Base-by-base conservation (phyloP, 2,797 vertebrate genomes). In the Botia kubotai region DNA sequence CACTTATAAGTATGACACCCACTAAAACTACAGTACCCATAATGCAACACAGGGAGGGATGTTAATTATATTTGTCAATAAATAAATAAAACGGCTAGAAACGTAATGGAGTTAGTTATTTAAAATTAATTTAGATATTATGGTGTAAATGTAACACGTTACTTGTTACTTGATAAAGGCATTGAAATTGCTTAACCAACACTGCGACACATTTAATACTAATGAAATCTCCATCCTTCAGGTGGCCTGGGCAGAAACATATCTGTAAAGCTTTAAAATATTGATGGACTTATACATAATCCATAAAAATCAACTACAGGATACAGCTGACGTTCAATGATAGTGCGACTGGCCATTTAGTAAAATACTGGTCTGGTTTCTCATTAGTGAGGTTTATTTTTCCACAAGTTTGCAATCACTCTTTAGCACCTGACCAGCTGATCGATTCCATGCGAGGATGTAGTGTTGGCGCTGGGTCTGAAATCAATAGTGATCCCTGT, bases 391-490 rank as follows among this genome's bases (percentile, higher is more conserved):
- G 50, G 70, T 66, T 74, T 66, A 77, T 72, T 50, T 52, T 83
- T 77, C 63, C 17, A 39, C 63, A 66, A 39, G 29, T 66, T 66
- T 66, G 33, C 63, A 55, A 77, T 81, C 69, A 63, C 62, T 81
- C 66, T 62, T 80, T 57, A 68, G 33, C 52, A 57, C 68, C 69
- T 52, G 63, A 53, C 69, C 29, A 69, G 81, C 73, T 80, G 84
- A 80, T 85, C 77, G 39, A 81, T 83, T 71, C 73, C 57, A 65
- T 12, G 4, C 13, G 23, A 65, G 72, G 69, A 74, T 83, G 81
- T 66, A 43, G 77, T 57, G 77, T 43, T 75, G 43, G 39, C 23
- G 23, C 62, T 63, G 46, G 57, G 11, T 53, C 73, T 74, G 12
- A 58, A 67, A 75, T 79, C 65, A 60, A 83, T 75, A 74, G 46